phyloP scores from a whole-genome alignment of 1,140 invertebrate genomes.

The Drosophila sulfurigaster region DNA sequence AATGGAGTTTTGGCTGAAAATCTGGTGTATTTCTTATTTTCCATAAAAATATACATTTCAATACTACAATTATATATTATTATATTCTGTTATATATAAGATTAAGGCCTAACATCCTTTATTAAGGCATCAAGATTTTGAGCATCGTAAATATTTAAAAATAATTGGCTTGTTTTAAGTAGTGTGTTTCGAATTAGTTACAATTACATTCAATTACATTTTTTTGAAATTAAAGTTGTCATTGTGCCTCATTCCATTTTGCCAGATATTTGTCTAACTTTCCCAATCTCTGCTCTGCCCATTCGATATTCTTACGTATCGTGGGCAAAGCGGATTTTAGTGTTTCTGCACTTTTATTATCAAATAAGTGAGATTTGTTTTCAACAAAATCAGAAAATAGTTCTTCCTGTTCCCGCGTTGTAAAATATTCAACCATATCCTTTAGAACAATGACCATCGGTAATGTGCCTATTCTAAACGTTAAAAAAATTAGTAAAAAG shows the following conservation, averaged over 20 bases:
- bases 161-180: too few relatives aligned
- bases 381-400: not conserved
- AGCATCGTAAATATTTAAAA: too few relatives aligned
- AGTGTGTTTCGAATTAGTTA: conserved; percentile 16
- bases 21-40: too few relatives aligned
- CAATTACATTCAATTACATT: too few relatives aligned
- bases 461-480: not conserved
- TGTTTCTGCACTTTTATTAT: not conserved
- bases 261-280: not conserved
- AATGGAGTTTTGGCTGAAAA: too few relatives aligned
- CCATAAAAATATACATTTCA: too few relatives aligned
- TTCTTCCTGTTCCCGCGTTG: not conserved
- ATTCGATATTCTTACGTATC: not conserved
- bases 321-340: not conserved
- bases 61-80: too few relatives aligned
- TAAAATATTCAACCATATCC: not conserved
- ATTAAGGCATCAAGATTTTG: too few relatives aligned
- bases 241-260: not conserved
- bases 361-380: not conserved
- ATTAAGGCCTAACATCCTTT: too few relatives aligned
- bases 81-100: too few relatives aligned
- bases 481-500: not conserved
- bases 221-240: too few relatives aligned
- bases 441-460: not conserved
- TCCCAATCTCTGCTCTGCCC: not conserved